Evolutionary conservation across 2,797 vertebrate genomes (phyloP), one percentile per base, ranked within the genome.

Genomic region (Lagodon rhomboides): DNA sequence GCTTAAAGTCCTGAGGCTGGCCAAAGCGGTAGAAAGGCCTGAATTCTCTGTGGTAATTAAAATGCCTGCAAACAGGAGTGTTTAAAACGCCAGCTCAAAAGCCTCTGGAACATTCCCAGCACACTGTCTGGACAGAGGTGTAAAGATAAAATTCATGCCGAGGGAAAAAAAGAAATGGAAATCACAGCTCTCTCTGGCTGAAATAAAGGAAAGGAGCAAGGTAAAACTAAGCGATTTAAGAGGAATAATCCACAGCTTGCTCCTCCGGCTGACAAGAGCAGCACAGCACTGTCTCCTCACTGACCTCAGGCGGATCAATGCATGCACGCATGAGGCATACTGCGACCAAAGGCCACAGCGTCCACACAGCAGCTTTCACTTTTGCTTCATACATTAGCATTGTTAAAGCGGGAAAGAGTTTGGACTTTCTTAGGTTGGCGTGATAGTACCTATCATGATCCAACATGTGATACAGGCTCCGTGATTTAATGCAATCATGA

Each of bases 41-140:
- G 41, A 20, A 75, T 66, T 84, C 69, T 43, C 44, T 25, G 22
- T 20, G 58, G 75, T 83, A 61, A 87, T 87, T 67, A 81, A 83
- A 84, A 85, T 30, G 53, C 27, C 46, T 56, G 23, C 43, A 80
- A 82, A 82, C 8, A 60, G 54, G 71, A 73, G 69, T 67, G 59
- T 73, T 76, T 18, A 69, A 68, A 85, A 46, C 12, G 16, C 6
- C 65, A 68, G 66, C 15, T 70, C 51, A 49, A 51, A 23, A 53
- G n/a, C 58, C 38, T 6, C 47, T 30, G 6, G 13, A 65, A 80
- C 23, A 27, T 46, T 4, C 60, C 4, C 43, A 25, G 66, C 47
- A 53, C n/a, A 30, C 25, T 41, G 53, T 58, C 17, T 3, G 11
- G 0, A 43, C 41, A 43, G 38, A 73, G 20, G 70, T 49, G 64